These are phyloP conservation scores for Tadarida brasiliensis DNA, from an alignment of 2,797 vertebrate genomes.

Conservation along the genomic window DNA sequence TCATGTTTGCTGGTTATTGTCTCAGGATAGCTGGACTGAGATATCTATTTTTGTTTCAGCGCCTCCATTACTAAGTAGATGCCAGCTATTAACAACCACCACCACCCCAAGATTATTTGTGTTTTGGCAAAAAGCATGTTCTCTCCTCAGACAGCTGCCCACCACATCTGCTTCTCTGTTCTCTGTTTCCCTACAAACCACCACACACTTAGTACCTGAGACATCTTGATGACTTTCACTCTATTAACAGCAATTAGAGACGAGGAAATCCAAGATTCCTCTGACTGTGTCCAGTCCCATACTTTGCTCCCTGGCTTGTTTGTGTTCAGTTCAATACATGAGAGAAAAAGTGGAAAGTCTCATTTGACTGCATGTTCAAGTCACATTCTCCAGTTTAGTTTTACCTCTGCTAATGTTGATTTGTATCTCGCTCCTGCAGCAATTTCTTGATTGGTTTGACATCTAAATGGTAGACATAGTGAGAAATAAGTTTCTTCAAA, in stretches of 20 bases:
- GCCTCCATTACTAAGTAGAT: not conserved
- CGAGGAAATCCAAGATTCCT: not conserved
- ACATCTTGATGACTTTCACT: not conserved
- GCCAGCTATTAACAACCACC: not conserved
- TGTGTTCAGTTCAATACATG: not conserved
- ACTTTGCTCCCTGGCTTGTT: not conserved
- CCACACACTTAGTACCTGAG: not conserved
- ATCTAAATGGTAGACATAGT: not conserved
- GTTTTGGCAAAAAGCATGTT: not conserved
- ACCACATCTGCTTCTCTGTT: not conserved
- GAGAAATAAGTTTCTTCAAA: not conserved
- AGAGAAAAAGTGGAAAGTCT: not conserved
- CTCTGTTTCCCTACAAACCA: not conserved
- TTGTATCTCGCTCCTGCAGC: not conserved
- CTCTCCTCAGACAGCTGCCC: not conserved
- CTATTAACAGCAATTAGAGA: not conserved
- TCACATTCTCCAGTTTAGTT: not conserved
- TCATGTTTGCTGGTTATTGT: not conserved
- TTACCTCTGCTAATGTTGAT: not conserved
- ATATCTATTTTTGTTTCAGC: not conserved
- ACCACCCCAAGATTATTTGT: not conserved
- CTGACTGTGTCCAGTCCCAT: not conserved
- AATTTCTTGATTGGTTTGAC: not conserved
- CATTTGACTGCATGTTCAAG: not conserved
- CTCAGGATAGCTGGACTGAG: not conserved